Evolutionary conservation across 2,113 vertebrate species (phyloP), one percentile per base, ranked within the genome.

Genomic region (Thinocorus orbignyianus): DNA sequence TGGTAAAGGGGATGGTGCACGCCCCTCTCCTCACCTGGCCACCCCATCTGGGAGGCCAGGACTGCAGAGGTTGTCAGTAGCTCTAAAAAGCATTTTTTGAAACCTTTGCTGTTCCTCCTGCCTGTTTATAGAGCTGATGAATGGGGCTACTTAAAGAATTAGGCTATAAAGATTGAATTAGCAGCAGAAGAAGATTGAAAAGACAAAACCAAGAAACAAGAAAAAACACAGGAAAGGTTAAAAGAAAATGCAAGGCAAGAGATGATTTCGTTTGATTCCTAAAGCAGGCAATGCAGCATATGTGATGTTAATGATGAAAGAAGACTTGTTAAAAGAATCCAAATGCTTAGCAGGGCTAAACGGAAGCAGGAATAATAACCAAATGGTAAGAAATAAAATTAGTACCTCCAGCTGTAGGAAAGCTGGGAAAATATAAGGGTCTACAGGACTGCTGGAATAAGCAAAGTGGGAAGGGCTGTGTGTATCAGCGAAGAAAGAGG

Each of bases 321-420:
- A 86, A 15, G 44, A 80, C 68, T 92, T 68, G 64, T 41, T 92
- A 81, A 81, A 92, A 90, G 39, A 81, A 81, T 74, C 82, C 81
- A 92, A 92, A 95, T 74, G 82, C 48, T 93, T 74, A 91, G 55
- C 1, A 0, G 30, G 39, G 60, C 71, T 83, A 81, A 90, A 73
- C 7, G 30, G 85, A 94, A 95, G 44, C 72, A 83, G 55, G 64
- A 93, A 90, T 83, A 90, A 95, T 37, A 77, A 81, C 64, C 55
- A 95, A 88, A 90, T 73, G 42, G 25, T 70, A 80, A 80, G 37
- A 94, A 90, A 88, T 51, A 85, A 73, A 90, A 66, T 93, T 83
- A 90, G 71, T 88, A 78, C 46, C 49, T 95, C 83, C 93, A 96
- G 93, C 51, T 87, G 44, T 55, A 93, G 17, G 28, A 82, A 94